Base-by-base conservation (phyloP, 1,140 invertebrate genomes). In the Drosophila lini region DNA sequence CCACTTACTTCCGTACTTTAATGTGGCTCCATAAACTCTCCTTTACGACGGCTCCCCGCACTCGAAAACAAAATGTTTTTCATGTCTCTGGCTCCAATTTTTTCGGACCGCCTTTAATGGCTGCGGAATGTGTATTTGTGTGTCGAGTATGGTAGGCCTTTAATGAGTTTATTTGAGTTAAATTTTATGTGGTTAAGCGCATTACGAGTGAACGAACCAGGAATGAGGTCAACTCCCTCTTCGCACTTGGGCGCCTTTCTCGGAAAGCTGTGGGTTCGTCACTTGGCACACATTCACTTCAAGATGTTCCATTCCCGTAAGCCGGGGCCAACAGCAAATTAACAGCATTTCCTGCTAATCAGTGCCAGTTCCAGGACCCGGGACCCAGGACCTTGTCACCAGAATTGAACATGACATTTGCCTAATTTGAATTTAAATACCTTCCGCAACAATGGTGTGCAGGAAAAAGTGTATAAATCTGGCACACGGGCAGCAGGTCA, bases 91-190 rank as follows among this genome's bases (percentile, higher is more conserved):
- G 22, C 48, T 64, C 52, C 53, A 44, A 59, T 52, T 71, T 71
- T 55, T 62, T 64, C 6, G 60, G 64, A 19, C 48, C 42, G 52
- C 44, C 48, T 52, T 52, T 58, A 62, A 55, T 55, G 52, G 45
- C 60, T 40, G 60, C 77, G 78, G 59, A 47, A 64, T 59, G 60
- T 65, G 53, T 50, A 76, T 71, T 70, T 68, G 67, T 76, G 67
- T 88, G 80, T 86, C 63, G 53, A 67, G 85, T 82, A 78, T 80
- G 80, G 63, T 81, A 80, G 76, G 83, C 83, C 60, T 78, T 88
- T 80, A 86, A 86, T 88, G 83, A 86, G 83, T 77, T 83, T 84
- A 86, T 86, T 86, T 88, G 70, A 86, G 85, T 88, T 86, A 88
- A 82, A 82, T 88, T 88, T 86, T 79, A 85, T 85, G 82, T 71